A percentile compares a stretch with the other conserved stretches of the same genome.
phyloP scores from a whole-genome alignment of 2,113 vertebrate genomes.

The Scomber japonicus region DNA sequence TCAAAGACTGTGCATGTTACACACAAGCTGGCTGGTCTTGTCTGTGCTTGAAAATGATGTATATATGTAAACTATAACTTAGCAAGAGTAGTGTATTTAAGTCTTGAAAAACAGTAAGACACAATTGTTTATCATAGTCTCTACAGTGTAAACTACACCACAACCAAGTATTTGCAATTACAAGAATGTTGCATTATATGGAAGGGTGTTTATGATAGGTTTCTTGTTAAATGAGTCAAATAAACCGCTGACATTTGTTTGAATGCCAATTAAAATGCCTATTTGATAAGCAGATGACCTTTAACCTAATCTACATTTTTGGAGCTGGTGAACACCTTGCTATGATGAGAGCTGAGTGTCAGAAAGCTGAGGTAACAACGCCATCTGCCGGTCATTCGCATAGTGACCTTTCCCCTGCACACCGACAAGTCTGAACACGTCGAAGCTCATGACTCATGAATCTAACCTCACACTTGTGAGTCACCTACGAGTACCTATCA shows the following conservation, averaged over 20 bases:
- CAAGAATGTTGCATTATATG: not conserved
- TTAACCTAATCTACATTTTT: slow-evolving; percentile 14
- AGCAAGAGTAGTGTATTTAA: not conserved
- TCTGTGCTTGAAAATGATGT: not conserved
- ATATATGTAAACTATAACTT: not conserved
- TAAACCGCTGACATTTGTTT: slow-evolving; percentile 42
- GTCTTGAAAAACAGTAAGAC: not conserved
- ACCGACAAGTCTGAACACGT: slow-evolving; percentile 44
- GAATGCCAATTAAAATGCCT: not conserved
- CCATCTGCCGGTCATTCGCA: slow-evolving; percentile 59
- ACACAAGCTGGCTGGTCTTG: not conserved
- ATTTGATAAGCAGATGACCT: slow-evolving; percentile 38
- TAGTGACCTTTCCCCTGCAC: slow-evolving; percentile 5
- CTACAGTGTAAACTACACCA: not conserved
- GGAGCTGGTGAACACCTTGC: too few relatives aligned
- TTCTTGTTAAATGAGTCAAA: slow-evolving; percentile 31
- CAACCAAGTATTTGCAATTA: not conserved
- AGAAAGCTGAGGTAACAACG: not conserved
- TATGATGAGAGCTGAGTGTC: not conserved
- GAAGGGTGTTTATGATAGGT: not conserved
- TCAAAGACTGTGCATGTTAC: slow-evolving; percentile 3
- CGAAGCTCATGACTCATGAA: slow-evolving; percentile 59
- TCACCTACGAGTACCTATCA: slow-evolving; percentile 37
- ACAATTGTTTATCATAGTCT: too few relatives aligned
- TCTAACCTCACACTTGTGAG: slow-evolving; percentile 38